Evolutionary conservation across 2,113 vertebrate species (phyloP).

Genomic region (Pitta sordida): DNA sequence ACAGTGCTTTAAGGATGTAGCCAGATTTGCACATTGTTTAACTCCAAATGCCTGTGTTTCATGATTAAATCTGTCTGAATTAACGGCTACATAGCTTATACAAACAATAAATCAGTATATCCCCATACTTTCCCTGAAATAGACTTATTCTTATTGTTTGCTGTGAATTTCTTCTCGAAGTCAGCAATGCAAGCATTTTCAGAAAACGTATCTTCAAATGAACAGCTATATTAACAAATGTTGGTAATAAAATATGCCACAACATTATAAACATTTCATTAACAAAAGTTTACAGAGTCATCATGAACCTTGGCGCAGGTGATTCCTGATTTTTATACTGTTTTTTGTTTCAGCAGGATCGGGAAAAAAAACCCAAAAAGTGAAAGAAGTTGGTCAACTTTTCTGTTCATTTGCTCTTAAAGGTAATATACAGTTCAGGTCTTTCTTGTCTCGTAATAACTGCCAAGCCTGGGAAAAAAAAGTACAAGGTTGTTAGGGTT

Average conservation of each 20-base stretch:
- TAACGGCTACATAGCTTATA: neutral
- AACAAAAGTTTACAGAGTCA: conserved; percentile 66
- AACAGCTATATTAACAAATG: conserved; percentile 62
- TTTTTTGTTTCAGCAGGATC: conserved; percentile 61
- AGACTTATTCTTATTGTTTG: neutral
- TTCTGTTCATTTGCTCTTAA: conserved; percentile 69
- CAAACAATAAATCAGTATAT: conserved; percentile 29
- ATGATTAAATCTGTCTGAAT: neutral
- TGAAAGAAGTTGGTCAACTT: conserved; percentile 65
- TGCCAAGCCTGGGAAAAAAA: conserved; percentile 78
- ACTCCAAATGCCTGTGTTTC: neutral
- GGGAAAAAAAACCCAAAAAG: neutral
- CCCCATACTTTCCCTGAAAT: conserved; percentile 33
- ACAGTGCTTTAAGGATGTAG: neutral
- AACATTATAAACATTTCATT: conserved; percentile 69
- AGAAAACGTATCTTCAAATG: conserved; percentile 56
- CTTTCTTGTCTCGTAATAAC: conserved; percentile 75
- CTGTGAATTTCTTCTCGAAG: conserved; percentile 32
- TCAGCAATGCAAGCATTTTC: conserved; percentile 50
- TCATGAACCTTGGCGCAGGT: conserved; percentile 50
- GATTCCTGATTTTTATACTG: conserved; percentile 34
- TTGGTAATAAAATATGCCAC: conserved; percentile 58
- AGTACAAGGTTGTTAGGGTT: neutral
- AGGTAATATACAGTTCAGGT: conserved; percentile 87
- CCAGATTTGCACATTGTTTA: neutral